Base-by-base conservation (phyloP, 1,140 invertebrate species). In the Harlomillsia oculata region DNA sequence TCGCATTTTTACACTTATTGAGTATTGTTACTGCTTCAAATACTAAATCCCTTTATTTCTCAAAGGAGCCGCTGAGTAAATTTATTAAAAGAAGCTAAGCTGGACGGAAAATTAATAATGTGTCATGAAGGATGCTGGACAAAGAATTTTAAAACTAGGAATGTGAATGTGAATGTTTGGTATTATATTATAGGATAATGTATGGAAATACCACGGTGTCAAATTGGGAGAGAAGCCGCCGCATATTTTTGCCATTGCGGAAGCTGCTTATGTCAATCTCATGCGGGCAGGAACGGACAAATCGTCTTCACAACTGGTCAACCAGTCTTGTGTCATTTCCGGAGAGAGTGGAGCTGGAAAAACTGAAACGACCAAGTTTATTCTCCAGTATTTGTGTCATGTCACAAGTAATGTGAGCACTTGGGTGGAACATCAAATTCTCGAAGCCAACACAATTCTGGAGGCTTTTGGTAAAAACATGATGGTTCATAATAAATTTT, bases 321-420 rank as follows among this genome's bases (percentile, higher is more conserved):
- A 63, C 30, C 61, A 63, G 48, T 52, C 52, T 28, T 52, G 60
- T 29, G 52, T 63, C 28, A 63, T 63, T 16, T 54, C 50, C 13
- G 60, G 60, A 2, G 96, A 99, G 73, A 94, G 89, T 63, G 96
- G 96, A 1, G 92, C 95, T 13, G 96, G 96, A 20, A 98, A 98
- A 77, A 97, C 93, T 1, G 92, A 97, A 72, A 92, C 85, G 25
- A 96, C 91, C 2, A 93, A 95, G 73, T 87, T 96, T 68, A 93
- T 96, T 57, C 74, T 96, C 30, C 90, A 96, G 70, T 97, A 96
- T 74, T 72, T 96, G 21, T 96, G 91, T 74, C 87, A 89, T 6
- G 88, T 95, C 0, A 90, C 86, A 8, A 85, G 84, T 59, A 85
- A 89, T 66, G 83, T 85, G n/a, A 87, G 85, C 21, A 88, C 88